Conservation (phyloP, 2,888 invertebrate genomes). For the Meliscaeva auricollis region DNA sequence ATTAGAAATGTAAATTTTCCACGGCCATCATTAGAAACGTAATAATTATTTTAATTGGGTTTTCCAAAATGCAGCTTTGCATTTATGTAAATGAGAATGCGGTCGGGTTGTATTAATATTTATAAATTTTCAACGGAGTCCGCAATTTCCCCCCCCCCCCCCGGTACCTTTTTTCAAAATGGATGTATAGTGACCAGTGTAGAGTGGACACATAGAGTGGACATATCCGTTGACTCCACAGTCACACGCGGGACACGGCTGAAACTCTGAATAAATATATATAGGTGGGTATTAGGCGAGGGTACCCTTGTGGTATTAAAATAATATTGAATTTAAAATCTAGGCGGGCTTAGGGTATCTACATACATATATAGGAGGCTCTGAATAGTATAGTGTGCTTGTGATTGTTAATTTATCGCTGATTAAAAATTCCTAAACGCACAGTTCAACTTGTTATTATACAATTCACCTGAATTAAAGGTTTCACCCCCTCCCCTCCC, state of each 20-base stretch:
- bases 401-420: conserved; percentile 71
- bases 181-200: conserved; percentile 13
- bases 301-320: conserved; percentile 40
- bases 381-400: conserved; percentile 15
- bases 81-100: conserved; percentile 73
- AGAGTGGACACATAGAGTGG: conserved; percentile 21
- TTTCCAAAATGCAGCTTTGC: conserved; percentile 71
- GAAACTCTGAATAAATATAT: neutral
- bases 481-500: neutral
- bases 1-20: conserved; percentile 78
- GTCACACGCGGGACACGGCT: no score
- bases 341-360: conserved; percentile 48
- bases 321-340: conserved; percentile 71
- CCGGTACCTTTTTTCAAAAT: no score
- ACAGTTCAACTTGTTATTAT: conserved; percentile 66
- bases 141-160: neutral
- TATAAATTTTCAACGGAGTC: conserved; percentile 67
- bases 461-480: conserved; percentile 71
- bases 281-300: neutral
- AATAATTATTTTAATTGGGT: conserved; percentile 83
- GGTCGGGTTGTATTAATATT: conserved; percentile 75
- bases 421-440: conserved; percentile 71
- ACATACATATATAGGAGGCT: neutral
- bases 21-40: conserved; percentile 81
- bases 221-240: conserved; percentile 16